Percentiles rank a stretch among this genome's conserved stretches.
phyloP scores from a whole-genome alignment of 2,113 vertebrate genomes.

The Etheostoma spectabile region DNA sequence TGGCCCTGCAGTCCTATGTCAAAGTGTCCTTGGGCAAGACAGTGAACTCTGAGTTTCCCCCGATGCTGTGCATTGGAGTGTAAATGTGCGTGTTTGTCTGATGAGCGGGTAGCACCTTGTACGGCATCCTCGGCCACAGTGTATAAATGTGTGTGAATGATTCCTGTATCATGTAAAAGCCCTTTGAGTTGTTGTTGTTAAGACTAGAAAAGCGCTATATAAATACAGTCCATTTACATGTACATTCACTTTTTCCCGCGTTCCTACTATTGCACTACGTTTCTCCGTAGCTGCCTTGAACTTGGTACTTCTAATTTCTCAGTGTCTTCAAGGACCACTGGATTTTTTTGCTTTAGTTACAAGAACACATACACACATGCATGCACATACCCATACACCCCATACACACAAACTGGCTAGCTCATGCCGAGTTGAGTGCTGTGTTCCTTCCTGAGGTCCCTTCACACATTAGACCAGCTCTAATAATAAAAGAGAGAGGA shows the following conservation, averaged over 20 bases:
- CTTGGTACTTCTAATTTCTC: constrained; percentile 49
- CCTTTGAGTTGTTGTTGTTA: too few relatives aligned
- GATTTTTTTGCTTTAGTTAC: constrained; percentile 44
- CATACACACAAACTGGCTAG: constrained; percentile 41
- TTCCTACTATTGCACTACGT: constrained; percentile 17
- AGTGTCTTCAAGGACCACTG: constrained; percentile 56
- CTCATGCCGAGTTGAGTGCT: constrained; percentile 67
- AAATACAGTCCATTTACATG: too few relatives aligned
- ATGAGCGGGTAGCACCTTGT: too few relatives aligned
- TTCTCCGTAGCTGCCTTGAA: constrained; percentile 37
- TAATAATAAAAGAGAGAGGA: constrained; percentile 82
- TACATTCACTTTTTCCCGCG: not conserved
- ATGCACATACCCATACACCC: constrained; percentile 36
- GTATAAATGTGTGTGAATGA: too few relatives aligned
- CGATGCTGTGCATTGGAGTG: too few relatives aligned
- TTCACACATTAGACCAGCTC: constrained; percentile 79
- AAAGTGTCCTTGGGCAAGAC: too few relatives aligned
- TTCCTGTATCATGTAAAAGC: too few relatives aligned
- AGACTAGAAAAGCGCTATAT: too few relatives aligned
- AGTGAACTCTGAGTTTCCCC: too few relatives aligned
- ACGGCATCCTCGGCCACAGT: too few relatives aligned
- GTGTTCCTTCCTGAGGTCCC: constrained; percentile 77
- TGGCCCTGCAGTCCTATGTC: too few relatives aligned
- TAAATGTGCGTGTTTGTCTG: too few relatives aligned
- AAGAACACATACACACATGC: constrained; percentile 21